Evolutionary conservation across 2,113 vertebrate genomes (phyloP), one percentile per base, ranked within the genome.

Genomic region (Hystrix cristata): DNA sequence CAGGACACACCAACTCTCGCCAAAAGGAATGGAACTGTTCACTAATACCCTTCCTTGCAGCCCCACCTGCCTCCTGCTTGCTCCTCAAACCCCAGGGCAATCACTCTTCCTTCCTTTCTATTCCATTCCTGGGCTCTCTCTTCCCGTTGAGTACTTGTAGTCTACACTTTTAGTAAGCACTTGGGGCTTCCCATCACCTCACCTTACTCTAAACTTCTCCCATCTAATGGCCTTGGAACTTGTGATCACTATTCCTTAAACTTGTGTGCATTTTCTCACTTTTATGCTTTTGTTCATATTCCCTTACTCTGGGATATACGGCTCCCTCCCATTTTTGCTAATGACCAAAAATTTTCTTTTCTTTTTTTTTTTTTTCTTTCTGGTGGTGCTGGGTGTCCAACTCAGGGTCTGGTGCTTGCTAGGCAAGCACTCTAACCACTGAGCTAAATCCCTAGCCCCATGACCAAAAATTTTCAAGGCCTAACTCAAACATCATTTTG

Each of bases 1-100:
- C 57, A 93, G 72, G 60, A 65, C 25, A 69, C 16, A 94, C 38
- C 21, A 38, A 46, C 10, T 90, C 29, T 94, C 51, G 81, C 53
- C 64, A 87, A 60, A 89, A 95, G 62, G n/a, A 92, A 81, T 92
- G 64, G 84, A 92, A 79, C 51, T 92, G 88, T 96, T 72, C 93
- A 83, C 11, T 67, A 72, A 86, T 90, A 38, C 87, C 38, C 51
- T 59, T 92, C 55, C 15, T 51, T 87, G 27, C 59, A n/a, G 65
- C 31, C 82, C 65, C 19, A 82, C 25, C 25, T 5, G 85, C 67
- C 71, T 91, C n/a, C 53, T 51, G 25, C 83, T 34, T 71, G 55
- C 14, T 88, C 43, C 53, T 89, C 72, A 79, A 95, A 81, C 53
- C 69, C n/a, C 85, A 27, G 67, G 23, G 16, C 82, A 53, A 34